Evolutionary conservation across 2,888 invertebrate species (phyloP), one percentile per base, ranked within the genome.

Genomic region (Ormia ochracea): DNA sequence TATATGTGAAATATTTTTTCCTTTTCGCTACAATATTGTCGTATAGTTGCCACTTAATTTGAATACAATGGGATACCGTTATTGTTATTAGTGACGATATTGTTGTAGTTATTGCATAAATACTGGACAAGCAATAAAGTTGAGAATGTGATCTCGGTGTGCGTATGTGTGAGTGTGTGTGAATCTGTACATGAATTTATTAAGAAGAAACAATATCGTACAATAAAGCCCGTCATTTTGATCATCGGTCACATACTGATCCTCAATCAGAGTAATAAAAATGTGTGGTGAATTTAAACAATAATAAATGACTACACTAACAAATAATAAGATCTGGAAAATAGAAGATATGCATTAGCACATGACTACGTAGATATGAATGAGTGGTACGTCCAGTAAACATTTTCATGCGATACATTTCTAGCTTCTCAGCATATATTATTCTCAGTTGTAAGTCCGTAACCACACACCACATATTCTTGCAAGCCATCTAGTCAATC

Each of bases 51-150:
- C 66, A 68, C 59, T 80, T 80, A 80, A 80, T 80, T 76, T 80
- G 73, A 80, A 80, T 80, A 80, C 80, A 80, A 80, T 80, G 76
- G 76, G 80, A 80, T 68, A 76, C 80, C 61, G 66, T 80, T 77
- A 68, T 77, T 77, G n/a, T 74, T 65, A 65, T 50, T 74, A 33
- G 9, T 23, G 26, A 10, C n/a, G 48, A 14, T 65, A 38, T 31
- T 73, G 12, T 68, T 59, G 28, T 54, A 36, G 36, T 56, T 56
- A 33, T 56, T 65, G 52, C 48, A 45, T 56, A 56, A 56, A 41
- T 69, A 36, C 54, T 21, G 45, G 14, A n/a, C n/a, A 41, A 68
- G 43, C n/a, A 66, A 66, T 28, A 54, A 54, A n/a, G 33, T 21
- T 33, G 33, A 69, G 23, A 56, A 43, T 66, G 41, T 59, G 28